Conservation (phyloP, 2,888 invertebrate species). For the Sinhomidia bicolor region DNA sequence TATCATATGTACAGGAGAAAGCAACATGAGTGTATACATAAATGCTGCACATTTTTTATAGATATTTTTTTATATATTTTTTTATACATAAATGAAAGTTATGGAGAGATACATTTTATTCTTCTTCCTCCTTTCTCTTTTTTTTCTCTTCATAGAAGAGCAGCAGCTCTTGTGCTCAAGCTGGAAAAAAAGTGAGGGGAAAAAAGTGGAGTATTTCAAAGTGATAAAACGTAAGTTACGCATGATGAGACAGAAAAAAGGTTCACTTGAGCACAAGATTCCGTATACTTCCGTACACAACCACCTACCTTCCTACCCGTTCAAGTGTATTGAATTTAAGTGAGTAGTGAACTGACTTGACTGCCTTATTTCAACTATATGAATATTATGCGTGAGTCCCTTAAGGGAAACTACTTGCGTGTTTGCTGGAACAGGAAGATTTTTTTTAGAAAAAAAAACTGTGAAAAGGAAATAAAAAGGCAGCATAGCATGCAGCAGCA, state of each 20-base stretch:
- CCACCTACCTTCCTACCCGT: too few relatives aligned
- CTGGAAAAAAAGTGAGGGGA: neutral
- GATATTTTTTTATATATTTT: neutral
- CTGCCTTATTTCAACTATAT: slow-evolving; percentile 28
- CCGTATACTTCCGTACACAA: too few relatives aligned
- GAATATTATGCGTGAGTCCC: slow-evolving; percentile 64
- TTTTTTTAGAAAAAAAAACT: too few relatives aligned
- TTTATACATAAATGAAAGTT: slow-evolving; percentile 67
- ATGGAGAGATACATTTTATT: slow-evolving; percentile 67
- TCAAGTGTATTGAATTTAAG: slow-evolving; percentile 52
- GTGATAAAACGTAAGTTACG: slow-evolving; percentile 67
- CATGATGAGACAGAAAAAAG: slow-evolving; percentile 67
- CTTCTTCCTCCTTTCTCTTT: slow-evolving; percentile 57
- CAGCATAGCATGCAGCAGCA: too few relatives aligned
- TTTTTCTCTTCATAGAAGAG: too few relatives aligned
- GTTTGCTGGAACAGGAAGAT: slow-evolving; percentile 24
- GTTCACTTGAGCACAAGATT: slow-evolving; percentile 58
- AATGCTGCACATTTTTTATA: too few relatives aligned
- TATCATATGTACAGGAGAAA: too few relatives aligned
- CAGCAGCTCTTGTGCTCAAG: neutral
- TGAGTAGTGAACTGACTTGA: slow-evolving; percentile 48
- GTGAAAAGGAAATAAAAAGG: slow-evolving; percentile 46
- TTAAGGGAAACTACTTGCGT: slow-evolving; percentile 63
- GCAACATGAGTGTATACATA: too few relatives aligned
- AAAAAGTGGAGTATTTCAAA: slow-evolving; percentile 61